Evolutionary conservation across 2,888 invertebrate genomes (phyloP), one percentile per base, ranked within the genome.

Genomic region (Eupithecia exiguata): DNA sequence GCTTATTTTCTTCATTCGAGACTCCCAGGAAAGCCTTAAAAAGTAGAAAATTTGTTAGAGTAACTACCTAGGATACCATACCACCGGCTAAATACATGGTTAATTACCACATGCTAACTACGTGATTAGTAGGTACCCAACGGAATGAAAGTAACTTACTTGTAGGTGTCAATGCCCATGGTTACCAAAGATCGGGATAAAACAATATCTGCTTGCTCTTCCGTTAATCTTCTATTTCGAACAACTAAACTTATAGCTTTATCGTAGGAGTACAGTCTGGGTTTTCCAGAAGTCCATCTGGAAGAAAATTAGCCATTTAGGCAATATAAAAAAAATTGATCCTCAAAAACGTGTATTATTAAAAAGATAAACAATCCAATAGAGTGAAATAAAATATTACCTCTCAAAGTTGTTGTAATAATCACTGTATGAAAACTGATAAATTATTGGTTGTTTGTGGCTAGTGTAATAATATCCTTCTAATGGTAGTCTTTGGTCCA

Each of bases 191-290:
- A 88, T 76, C 96, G 90, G 14, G 91, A 86, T 25, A 96, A 84
- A 4, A 96, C 81, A 0, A 89, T 84, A 78, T 92, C 89, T 0
- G 95, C 95, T 53, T 95, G 95, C 69, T 92, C 92, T 68, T 86
- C 83, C 4, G 89, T 89, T 49, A 96, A 78, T 0, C 82, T 78
- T 75, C 96, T 89, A 36, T 84, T 89, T 68, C 83, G 84, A 69
- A 87, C 87, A 9, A 95, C 74, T 35, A 90, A 87, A 10, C 93
- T 82, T 3, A 96, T 77, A 1, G 95, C 94, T 82, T 83, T 83
- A 1, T 91, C 88, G 1, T 86, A 81, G 0, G 87, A 86, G 35
- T 86, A 84, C n/a, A 82, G 73, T 66, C 82, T 86, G 1, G 82
- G 72, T 72, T 79, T 82, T 1, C 82, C 79, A 0, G 80, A 80